A percentile compares a stretch with the other conserved stretches of the same genome.
Evolutionary conservation across 1,140 invertebrate genomes (phyloP).

Genomic region (Achroia grisella): DNA sequence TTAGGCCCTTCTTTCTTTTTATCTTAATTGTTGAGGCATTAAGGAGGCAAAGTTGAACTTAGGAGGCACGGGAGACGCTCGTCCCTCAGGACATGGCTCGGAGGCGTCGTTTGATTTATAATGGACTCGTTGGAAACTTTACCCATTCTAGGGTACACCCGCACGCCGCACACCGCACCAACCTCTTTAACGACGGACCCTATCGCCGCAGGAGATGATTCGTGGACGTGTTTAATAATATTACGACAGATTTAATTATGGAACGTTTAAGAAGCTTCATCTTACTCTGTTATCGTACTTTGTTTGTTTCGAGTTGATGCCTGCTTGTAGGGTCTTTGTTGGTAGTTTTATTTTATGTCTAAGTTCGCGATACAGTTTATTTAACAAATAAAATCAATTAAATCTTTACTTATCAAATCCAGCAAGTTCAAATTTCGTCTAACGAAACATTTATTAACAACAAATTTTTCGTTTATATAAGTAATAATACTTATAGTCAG

Average conservation of each 20-base stretch:
- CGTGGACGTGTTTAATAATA: slow-evolving; percentile 72
- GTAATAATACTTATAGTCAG: too few relatives aligned
- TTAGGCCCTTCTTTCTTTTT: slow-evolving; percentile 68
- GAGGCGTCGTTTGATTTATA: slow-evolving; percentile 73
- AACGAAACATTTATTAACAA: too few relatives aligned
- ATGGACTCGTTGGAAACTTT: slow-evolving; percentile 71
- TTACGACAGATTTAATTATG: slow-evolving; percentile 73
- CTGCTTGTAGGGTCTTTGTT: slow-evolving; percentile 3
- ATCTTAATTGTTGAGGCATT: slow-evolving; percentile 72
- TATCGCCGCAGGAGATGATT: slow-evolving; percentile 69
- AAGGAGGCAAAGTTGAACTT: slow-evolving; percentile 65
- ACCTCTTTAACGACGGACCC: slow-evolving; percentile 68
- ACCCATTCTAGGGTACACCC: slow-evolving; percentile 40
- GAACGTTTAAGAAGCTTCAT: slow-evolving; percentile 60
- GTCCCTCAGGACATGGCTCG: slow-evolving; percentile 68
- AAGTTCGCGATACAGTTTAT: background rate
- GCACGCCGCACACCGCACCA: slow-evolving; percentile 41
- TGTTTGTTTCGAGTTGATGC: slow-evolving; percentile 25
- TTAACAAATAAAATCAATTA: too few relatives aligned
- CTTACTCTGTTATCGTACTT: slow-evolving; percentile 51
- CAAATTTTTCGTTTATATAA: too few relatives aligned
- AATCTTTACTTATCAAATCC: too few relatives aligned
- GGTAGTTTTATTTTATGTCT: background rate
- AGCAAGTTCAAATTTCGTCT: too few relatives aligned
- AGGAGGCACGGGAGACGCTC: slow-evolving; percentile 47